Evolutionary conservation across 2,888 invertebrate genomes (phyloP).

Genomic region (Drosophila lutescens): DNA sequence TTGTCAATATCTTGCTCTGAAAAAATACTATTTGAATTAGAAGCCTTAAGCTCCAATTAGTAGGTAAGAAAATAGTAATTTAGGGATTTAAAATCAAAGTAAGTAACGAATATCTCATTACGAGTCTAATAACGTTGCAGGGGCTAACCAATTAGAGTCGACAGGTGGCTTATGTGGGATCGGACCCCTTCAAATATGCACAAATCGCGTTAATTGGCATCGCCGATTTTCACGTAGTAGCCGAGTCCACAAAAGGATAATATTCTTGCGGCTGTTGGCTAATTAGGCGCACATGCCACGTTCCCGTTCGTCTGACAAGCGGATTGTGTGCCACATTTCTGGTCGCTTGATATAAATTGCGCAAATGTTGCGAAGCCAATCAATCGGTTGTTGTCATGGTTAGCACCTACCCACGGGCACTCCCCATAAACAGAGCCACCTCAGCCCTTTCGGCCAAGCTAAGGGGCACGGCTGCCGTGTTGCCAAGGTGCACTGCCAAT

Average conservation of each 20-base stretch:
- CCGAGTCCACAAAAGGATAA: conserved; percentile 64
- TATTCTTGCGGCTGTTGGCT: conserved; percentile 56
- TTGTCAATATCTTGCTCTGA: not conserved
- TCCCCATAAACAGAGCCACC: not conserved
- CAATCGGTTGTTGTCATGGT: conserved; percentile 43
- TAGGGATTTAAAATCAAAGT: not conserved
- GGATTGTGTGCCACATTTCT: conserved; percentile 56
- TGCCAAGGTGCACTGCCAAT: conserved; percentile 63
- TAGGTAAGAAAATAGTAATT: not conserved
- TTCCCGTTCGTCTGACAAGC: conserved; percentile 50
- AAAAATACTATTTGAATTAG: not conserved
- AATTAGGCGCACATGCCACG: conserved; percentile 63
- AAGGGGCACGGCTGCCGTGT: conserved; percentile 5
- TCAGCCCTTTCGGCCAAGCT: conserved; percentile 5
- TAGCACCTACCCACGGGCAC: conserved; percentile 36
- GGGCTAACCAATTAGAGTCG: conserved; percentile 21
- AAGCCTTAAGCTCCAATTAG: not conserved
- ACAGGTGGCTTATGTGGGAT: conserved; percentile 5
- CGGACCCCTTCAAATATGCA: conserved; percentile 29
- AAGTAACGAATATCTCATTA: not conserved
- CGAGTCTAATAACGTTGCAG: not conserved
- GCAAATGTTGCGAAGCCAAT: conserved; percentile 53
- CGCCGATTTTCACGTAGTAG: conserved; percentile 5
- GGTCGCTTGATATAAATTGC: conserved; percentile 66
- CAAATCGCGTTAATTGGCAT: conserved; percentile 41